Conservation (phyloP, 2,113 vertebrate species). For the Recurvirostra avosetta region DNA sequence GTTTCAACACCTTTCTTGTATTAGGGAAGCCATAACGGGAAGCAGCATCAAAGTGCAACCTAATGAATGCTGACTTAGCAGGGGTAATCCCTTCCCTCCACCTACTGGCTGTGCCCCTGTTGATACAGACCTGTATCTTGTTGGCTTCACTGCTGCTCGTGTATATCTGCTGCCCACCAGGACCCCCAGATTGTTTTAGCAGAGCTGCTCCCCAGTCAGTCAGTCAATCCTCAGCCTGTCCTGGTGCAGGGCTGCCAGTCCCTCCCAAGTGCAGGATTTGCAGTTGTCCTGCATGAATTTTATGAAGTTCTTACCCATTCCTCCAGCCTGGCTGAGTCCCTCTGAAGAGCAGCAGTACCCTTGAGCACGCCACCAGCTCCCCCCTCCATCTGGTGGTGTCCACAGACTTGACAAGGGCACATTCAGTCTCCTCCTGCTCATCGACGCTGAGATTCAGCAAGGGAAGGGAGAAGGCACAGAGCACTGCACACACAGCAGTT, state of each 20-base stretch:
- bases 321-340: neutral
- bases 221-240: neutral
- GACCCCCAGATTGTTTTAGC: neutral
- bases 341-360: neutral
- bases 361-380: fast-evolving
- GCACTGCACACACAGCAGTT: neutral
- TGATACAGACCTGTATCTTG: neutral
- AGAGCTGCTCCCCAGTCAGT: neutral
- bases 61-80: neutral
- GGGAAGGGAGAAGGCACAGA: neutral
- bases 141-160: neutral
- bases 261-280: neutral
- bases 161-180: neutral
- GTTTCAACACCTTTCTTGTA: neutral
- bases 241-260: neutral
- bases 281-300: neutral
- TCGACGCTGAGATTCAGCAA: neutral
- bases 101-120: neutral
- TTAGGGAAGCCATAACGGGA: neutral
- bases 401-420: fast-evolving
- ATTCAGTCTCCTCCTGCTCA: neutral
- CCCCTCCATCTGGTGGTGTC: neutral
- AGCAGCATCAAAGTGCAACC: neutral
- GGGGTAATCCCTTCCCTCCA: neutral
- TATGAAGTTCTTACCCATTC: neutral